Percentiles rank a stretch among this genome's conserved stretches.
These are phyloP conservation scores for Coryphaenoides rupestris DNA, from an alignment of 2,113 vertebrate species.

Conservation along the genomic window DNA sequence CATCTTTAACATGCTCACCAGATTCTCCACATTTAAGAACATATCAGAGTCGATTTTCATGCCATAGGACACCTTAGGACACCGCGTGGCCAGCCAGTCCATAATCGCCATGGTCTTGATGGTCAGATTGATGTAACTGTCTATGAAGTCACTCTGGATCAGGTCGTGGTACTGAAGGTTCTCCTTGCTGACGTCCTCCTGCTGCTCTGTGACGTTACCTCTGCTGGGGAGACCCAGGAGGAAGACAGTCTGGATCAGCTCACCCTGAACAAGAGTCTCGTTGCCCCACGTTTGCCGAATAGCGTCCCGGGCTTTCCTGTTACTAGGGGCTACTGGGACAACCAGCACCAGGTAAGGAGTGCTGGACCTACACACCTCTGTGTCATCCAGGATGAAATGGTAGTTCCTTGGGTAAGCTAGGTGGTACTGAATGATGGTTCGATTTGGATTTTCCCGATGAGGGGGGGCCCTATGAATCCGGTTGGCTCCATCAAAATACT, in stretches of 20 bases:
- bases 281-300: constrained; percentile 75
- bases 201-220: not conserved
- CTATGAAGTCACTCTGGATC: constrained; percentile 72
- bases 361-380: constrained; percentile 41
- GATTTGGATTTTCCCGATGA: not conserved
- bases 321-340: constrained; percentile 54
- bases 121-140: constrained; percentile 74
- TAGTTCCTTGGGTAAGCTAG: constrained; percentile 60
- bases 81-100: constrained; percentile 74
- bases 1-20: constrained; percentile 83
- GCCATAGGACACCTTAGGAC: constrained; percentile 73
- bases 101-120: constrained; percentile 79
- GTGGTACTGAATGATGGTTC: constrained; percentile 22
- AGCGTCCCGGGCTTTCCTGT: constrained; percentile 33
- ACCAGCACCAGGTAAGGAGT: constrained; percentile 77
- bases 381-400: constrained; percentile 66
- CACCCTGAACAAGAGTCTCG: constrained; percentile 51
- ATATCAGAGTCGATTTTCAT: constrained; percentile 97
- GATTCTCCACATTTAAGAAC: constrained; percentile 90
- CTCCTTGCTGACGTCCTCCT: constrained; percentile 55
- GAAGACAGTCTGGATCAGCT: constrained; percentile 61
- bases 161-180: constrained; percentile 63
- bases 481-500: not conserved
- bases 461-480: accelerated
- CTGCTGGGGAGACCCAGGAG: constrained; percentile 47